Evolutionary conservation across 1,140 invertebrate species (phyloP).

Genomic region (Caenorhabditis remanei): DNA sequence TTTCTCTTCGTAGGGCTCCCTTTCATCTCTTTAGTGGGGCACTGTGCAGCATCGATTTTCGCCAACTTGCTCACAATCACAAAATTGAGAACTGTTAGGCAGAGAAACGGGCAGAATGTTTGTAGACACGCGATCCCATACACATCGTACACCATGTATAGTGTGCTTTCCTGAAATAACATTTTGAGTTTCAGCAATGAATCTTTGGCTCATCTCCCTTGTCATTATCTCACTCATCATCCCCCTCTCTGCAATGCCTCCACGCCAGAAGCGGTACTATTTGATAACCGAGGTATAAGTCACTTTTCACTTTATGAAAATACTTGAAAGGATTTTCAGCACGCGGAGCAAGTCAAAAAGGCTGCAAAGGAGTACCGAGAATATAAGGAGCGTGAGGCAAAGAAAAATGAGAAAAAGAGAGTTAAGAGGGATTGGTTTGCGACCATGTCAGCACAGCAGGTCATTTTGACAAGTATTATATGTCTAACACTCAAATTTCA

Average conservation of each 20-base stretch:
- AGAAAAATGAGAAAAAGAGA: not conserved
- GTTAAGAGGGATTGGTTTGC: not conserved
- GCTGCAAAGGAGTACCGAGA: not conserved
- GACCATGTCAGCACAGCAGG: not conserved
- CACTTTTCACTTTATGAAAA: not conserved
- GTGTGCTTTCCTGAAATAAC: constrained; percentile 40
- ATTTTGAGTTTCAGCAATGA: not conserved
- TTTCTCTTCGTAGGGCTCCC: constrained; percentile 6
- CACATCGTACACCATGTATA: constrained; percentile 53
- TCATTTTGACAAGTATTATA: not conserved
- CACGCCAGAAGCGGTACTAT: not conserved
- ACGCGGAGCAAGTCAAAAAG: not conserved
- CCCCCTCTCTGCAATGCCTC: not conserved
- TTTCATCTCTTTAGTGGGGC: not conserved
- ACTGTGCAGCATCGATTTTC: not conserved
- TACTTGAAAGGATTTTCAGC: not conserved
- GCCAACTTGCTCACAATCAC: constrained; percentile 59
- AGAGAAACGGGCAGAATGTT: constrained; percentile 59
- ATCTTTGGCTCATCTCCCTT: not conserved
- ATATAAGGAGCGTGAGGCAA: not conserved
- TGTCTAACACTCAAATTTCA: too few relatives aligned
- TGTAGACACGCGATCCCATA: constrained; percentile 55
- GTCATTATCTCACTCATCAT: not conserved
- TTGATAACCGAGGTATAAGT: not conserved
- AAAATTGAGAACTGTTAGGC: constrained; percentile 50